These are phyloP conservation scores for Diachrysia chrysitis DNA, from an alignment of 2,888 invertebrate species.

Conservation along the genomic window DNA sequence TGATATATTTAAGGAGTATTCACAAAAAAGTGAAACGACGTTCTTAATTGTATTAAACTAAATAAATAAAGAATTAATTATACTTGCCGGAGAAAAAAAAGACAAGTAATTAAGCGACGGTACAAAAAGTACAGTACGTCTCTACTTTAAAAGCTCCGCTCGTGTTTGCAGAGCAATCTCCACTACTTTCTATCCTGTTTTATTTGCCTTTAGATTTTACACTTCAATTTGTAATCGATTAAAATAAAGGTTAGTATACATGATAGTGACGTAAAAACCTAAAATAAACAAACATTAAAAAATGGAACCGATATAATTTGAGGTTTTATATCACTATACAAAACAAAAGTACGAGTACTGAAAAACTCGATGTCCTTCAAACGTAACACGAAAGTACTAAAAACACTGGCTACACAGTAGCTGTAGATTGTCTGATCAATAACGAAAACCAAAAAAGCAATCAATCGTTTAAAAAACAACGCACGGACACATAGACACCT, in stretches of 20 bases:
- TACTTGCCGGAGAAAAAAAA: not conserved
- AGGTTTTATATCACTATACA: too few species aligned
- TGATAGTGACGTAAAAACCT: not conserved
- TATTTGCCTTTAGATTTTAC: not conserved
- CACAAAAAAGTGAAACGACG: not conserved
- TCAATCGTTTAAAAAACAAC: conserved; percentile 40
- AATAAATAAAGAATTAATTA: not conserved
- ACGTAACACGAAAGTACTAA: conserved; percentile 18
- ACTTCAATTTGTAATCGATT: not conserved
- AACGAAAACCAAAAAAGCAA: conserved; percentile 30
- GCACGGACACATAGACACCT: conserved; percentile 31
- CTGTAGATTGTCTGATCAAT: conserved; percentile 41
- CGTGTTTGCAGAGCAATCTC: conserved; percentile 1
- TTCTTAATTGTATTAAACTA: not conserved
- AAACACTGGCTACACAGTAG: conserved; percentile 27
- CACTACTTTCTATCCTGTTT: not conserved
- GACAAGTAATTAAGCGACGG: not conserved
- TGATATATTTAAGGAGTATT: not conserved
- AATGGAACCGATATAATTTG: too few species aligned
- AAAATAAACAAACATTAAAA: too few species aligned
- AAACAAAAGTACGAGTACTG: conserved; percentile 4
- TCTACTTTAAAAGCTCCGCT: not conserved
- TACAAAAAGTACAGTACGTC: not conserved
- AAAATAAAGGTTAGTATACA: not conserved
- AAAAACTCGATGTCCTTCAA: not conserved